Evolutionary conservation across 1,140 invertebrate genomes (phyloP).

Genomic region (Antheraea mylitta): DNA sequence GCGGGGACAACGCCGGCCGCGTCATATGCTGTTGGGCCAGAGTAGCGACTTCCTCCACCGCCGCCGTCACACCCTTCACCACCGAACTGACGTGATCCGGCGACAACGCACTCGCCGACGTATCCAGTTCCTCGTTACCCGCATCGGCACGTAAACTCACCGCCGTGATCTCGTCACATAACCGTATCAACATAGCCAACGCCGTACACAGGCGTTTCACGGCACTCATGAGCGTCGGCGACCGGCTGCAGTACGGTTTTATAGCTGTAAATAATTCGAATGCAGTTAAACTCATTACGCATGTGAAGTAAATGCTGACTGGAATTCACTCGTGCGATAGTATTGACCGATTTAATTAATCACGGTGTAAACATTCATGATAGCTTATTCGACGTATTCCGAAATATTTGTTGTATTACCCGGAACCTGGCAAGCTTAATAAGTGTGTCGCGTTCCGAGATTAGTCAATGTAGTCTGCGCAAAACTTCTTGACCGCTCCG

Average conservation of each 20-base stretch:
- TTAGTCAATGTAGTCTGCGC: no score
- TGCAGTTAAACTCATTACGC: slow-evolving; percentile 7
- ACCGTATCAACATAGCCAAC: slow-evolving; percentile 90
- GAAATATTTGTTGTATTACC: no score
- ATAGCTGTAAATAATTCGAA: slow-evolving; percentile 64
- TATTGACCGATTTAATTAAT: background rate
- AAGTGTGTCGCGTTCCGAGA: no score
- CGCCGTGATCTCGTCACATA: slow-evolving; percentile 89
- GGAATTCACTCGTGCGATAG: background rate
- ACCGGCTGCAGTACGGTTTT: slow-evolving; percentile 73
- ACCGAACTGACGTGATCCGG: slow-evolving; percentile 88
- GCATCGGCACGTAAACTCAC: slow-evolving; percentile 85
- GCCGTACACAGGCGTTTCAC: slow-evolving; percentile 93
- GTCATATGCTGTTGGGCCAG: slow-evolving; percentile 69
- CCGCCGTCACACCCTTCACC: slow-evolving; percentile 87
- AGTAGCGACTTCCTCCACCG: slow-evolving; percentile 83
- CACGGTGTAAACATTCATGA: no score
- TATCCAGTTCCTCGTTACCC: slow-evolving; percentile 51
- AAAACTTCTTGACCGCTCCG: no score
- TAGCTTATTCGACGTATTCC: no score
- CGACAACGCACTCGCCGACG: slow-evolving; percentile 48
- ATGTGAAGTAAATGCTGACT: background rate
- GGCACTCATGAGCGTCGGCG: slow-evolving; percentile 81
- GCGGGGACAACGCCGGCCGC: slow-evolving; percentile 62
- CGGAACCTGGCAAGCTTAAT: no score